Evolutionary conservation across 2,797 vertebrate genomes (phyloP).

Genomic region (Thaleichthys pacificus): DNA sequence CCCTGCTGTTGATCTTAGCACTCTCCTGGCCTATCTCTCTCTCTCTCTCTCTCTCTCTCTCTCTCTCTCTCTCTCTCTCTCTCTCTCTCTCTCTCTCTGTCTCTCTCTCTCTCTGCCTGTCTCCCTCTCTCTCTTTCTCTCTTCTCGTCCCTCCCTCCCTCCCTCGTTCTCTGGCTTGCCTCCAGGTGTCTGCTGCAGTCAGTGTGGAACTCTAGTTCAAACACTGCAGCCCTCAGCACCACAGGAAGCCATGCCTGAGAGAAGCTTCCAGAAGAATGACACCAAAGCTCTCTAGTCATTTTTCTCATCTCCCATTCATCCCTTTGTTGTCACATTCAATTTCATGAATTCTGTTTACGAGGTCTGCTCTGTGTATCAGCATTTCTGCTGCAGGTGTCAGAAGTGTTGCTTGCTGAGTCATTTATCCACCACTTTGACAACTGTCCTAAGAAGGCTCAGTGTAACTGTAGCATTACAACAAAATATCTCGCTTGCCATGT

Average conservation of each 20-base stretch:
- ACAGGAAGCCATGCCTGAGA: constrained; percentile 47
- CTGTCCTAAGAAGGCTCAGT: constrained; percentile 24
- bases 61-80: constrained; percentile 15
- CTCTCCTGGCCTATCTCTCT: constrained; percentile 10
- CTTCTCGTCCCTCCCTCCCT: constrained; percentile 9
- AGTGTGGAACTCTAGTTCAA: constrained; percentile 60
- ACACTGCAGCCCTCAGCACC: constrained; percentile 62
- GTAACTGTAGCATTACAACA: constrained; percentile 6
- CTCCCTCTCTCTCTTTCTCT: neutral
- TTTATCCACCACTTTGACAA: constrained; percentile 24
- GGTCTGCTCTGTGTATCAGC: constrained; percentile 14
- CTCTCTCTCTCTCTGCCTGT: constrained; percentile 1
- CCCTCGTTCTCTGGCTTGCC: constrained; percentile 55
- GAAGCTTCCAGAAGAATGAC: constrained; percentile 60
- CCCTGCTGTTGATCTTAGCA: constrained; percentile 47
- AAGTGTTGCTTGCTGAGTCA: constrained; percentile 5
- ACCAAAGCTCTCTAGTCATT: constrained; percentile 31
- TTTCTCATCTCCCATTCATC: constrained; percentile 34
- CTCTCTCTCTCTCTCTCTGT: constrained; percentile 2
- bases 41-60: constrained; percentile 36
- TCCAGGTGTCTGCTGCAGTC: constrained; percentile 75
- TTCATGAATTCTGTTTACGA: neutral
- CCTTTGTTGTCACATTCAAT: neutral
- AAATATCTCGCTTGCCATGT: constrained; percentile 40
- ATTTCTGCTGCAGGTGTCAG: constrained; percentile 34